Evolutionary conservation across 1,140 invertebrate species (phyloP).

Genomic region (Euglossa dilemma): DNA sequence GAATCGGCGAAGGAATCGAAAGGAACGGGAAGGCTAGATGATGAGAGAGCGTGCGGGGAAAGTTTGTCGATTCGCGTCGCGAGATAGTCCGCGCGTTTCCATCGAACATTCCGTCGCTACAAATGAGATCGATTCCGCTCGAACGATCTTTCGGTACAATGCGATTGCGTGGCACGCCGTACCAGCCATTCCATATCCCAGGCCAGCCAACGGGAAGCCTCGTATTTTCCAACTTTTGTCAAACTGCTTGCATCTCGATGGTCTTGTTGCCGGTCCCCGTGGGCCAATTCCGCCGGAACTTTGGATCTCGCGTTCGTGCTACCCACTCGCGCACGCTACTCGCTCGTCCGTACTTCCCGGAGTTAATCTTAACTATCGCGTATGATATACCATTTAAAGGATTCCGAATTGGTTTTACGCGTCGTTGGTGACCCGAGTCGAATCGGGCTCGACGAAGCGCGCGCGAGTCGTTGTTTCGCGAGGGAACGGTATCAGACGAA

Average conservation of each 20-base stretch:
- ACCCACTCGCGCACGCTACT: not conserved
- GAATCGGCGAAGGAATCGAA: not conserved
- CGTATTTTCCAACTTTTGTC: slow-evolving; percentile 49
- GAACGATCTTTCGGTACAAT: slow-evolving; percentile 43
- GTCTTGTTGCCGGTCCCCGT: not conserved
- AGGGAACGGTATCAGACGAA: slow-evolving; percentile 31
- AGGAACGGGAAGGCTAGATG: not conserved
- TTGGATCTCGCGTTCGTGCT: not conserved
- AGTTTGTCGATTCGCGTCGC: slow-evolving; percentile 25
- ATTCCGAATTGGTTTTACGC: no score
- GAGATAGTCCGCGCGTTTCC: slow-evolving; percentile 17
- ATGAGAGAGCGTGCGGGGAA: slow-evolving; percentile 13
- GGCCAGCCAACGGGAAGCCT: not conserved
- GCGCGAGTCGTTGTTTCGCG: slow-evolving; percentile 45
- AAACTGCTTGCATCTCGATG: slow-evolving; percentile 20
- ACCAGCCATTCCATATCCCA: slow-evolving; percentile 9
- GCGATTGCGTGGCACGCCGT: slow-evolving; percentile 11
- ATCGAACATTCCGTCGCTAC: slow-evolving; percentile 21
- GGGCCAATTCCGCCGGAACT: slow-evolving; percentile 7
- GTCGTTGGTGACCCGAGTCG: no score
- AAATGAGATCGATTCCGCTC: slow-evolving; percentile 47
- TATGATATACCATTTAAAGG: not conserved
- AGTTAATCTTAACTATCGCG: not conserved
- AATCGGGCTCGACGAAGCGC: slow-evolving; percentile 40
- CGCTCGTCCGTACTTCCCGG: not conserved